Conservation (phyloP, 2,797 vertebrate species). For the Muraenolepis orangiensis region DNA sequence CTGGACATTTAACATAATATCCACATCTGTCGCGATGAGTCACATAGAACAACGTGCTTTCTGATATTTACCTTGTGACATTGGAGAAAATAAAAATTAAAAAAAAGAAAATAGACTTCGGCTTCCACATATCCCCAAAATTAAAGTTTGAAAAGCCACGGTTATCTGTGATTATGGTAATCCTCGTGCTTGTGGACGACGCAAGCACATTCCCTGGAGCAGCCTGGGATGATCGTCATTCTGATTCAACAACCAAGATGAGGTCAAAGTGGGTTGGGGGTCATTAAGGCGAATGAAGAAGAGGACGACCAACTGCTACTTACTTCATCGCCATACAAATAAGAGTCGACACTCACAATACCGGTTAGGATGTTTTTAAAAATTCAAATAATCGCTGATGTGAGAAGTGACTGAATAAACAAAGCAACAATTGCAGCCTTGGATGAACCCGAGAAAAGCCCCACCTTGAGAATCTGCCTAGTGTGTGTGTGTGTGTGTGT, state of each 20-base stretch:
- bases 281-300: not conserved
- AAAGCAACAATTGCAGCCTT: no score
- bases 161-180: not conserved
- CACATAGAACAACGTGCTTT: not conserved
- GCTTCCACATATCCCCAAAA: not conserved
- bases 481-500: slow-evolving; percentile 5
- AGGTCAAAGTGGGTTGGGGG: not conserved
- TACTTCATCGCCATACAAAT: not conserved
- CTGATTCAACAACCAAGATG: no score
- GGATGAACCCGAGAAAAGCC: slow-evolving; percentile 24
- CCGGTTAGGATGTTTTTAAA: no score
- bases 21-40: not conserved
- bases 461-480: slow-evolving; percentile 7
- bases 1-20: not conserved
- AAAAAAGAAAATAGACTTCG: not conserved
- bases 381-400: no score
- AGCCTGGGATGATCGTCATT: no score
- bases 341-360: no score
- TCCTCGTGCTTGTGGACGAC: not conserved
- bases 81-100: not conserved
- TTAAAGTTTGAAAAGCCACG: not conserved
- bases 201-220: not conserved
- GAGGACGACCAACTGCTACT: slow-evolving; percentile 1
- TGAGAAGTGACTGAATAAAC: no score
- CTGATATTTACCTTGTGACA: no score